Evolutionary conservation across 1,140 invertebrate genomes (phyloP), one percentile per base, ranked within the genome.

Genomic region (Drosophila funebris): DNA sequence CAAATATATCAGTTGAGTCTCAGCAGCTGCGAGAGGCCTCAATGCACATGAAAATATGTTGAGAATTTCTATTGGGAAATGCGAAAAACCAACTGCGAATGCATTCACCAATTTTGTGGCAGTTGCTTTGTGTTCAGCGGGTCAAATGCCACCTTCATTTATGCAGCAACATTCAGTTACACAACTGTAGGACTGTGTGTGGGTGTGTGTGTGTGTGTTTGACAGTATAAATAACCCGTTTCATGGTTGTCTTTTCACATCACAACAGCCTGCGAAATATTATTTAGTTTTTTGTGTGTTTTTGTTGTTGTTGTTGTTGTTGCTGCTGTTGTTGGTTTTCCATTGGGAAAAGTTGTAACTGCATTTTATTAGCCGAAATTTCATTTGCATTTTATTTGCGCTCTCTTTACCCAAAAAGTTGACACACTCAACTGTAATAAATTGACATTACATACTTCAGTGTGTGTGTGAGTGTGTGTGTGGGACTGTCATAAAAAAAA

Each of bases 301-400:
- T 43, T 43, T 56, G 18, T 64, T 43, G n/a, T n/a, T n/a, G n/a
- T n/a, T n/a, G n/a, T n/a, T n/a, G n/a, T n/a, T n/a, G n/a, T n/a
- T n/a, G n/a, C n/a, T n/a, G n/a, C n/a, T n/a, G n/a, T n/a, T n/a
- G n/a, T 20, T 22, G 20, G 7, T 36, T 43, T 60, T 63, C 41
- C 72, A 79, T 76, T 76, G 69, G 56, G 46, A 43, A 80, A 87
- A 82, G 52, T 78, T 82, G 60, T 77, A 88, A 88, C 83, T 87
- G 75, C 80, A 87, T 88, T 87, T 87, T 87, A 87, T 87, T 87
- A 87, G 83, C 83, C 64, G 61, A 76, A 88, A 88, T 79, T 83
- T 79, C 66, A 88, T 88, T 88, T 88, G 83, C 83, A 88, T 89
- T 79, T 83, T 88, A 76, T 79, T 89, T 89, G 79, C 68, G 64